phyloP scores from a whole-genome alignment of 2,888 invertebrate species.

The Lepidocyrtinus sp. region DNA sequence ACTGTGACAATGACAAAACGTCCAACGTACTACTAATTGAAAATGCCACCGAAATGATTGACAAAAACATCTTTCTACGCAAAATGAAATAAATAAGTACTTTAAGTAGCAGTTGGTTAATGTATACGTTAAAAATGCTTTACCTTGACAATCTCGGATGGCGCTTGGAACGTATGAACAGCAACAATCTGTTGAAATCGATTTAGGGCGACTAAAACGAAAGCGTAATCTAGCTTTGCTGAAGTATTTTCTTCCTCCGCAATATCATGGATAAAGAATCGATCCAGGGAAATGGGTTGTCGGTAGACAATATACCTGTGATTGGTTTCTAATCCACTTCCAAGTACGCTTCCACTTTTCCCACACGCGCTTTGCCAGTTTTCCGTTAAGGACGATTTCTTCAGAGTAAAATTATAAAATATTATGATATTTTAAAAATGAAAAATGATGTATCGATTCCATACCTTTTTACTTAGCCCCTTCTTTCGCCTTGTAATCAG shows the following conservation, averaged over 20 bases:
- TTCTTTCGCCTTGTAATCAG: constrained; percentile 77
- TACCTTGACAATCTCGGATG: constrained; percentile 73
- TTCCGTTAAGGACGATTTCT: constrained; percentile 74
- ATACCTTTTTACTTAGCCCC: constrained; percentile 73
- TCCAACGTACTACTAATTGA: too few relatives aligned
- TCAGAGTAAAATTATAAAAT: constrained; percentile 46
- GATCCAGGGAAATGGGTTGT: constrained; percentile 73
- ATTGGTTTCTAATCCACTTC: constrained; percentile 69
- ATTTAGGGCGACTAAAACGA: constrained; percentile 73
- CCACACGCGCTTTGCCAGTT: constrained; percentile 72
- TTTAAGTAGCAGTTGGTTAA: too few relatives aligned
- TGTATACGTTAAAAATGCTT: too few relatives aligned
- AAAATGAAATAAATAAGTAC: background rate
- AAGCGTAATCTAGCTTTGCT: constrained; percentile 73
- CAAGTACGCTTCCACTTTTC: constrained; percentile 70
- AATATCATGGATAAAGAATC: constrained; percentile 74
- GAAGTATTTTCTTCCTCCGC: constrained; percentile 71
- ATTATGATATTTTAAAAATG: background rate
- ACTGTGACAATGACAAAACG: too few relatives aligned
- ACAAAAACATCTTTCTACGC: too few relatives aligned
- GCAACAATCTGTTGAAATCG: constrained; percentile 74
- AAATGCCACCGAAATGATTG: too few relatives aligned
- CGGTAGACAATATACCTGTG: constrained; percentile 74
- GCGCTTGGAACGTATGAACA: constrained; percentile 74
- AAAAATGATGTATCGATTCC: constrained; percentile 3